Base-by-base conservation (phyloP, 2,113 vertebrate species). In the Castor canadensis region DNA sequence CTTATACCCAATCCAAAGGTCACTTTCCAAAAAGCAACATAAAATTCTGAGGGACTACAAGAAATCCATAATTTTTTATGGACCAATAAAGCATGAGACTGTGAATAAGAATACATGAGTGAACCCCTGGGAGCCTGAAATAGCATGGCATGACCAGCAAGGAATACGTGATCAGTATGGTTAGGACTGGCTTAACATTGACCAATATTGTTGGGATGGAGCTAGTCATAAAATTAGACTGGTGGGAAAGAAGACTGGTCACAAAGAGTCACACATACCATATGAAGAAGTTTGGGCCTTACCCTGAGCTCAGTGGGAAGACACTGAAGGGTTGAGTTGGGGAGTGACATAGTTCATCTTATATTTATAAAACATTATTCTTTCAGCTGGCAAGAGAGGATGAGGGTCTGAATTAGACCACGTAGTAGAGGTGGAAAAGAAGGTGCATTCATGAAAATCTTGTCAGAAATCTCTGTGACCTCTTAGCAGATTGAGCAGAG, bases 131-230 rank as follows among this genome's bases (percentile, higher is more conserved):
- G 9, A 28, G 38, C 76, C 87, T 11, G 20, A 28, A 35, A 64
- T 15, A 66, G 35, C 45, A 40, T 10, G n/a, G 0, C 0, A 28
- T 76, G n/a, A 64, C 49, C 26, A 47, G 52, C 52, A 35, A 40
- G 19, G 11, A 38, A 30, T 1, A 28, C 17, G 5, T 0, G 4
- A 24, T 82, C 58, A 15, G 0, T 7, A 20, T 1, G 8, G 19
- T 45, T 35, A 28, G 43, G 38, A 43, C 19, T 43, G 19, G 32
- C 16, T 49, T 40, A 16, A 38, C 16, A 6, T 15, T 10, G 20
- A 56, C 38, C 40, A 32, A 3, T 16, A 30, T 8, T 4, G 6
- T 58, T 38, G 32, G 40, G 60, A 22, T 64, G 9, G 19, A 88
- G 22, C 3, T 5, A 1, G 16, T 64, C 24, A 22, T 1, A 35